Percentiles rank a stretch among this genome's conserved stretches.
These are phyloP conservation scores for Pterobdella sp. DNA, from an alignment of 2,888 invertebrate genomes.

Conservation along the genomic window DNA sequence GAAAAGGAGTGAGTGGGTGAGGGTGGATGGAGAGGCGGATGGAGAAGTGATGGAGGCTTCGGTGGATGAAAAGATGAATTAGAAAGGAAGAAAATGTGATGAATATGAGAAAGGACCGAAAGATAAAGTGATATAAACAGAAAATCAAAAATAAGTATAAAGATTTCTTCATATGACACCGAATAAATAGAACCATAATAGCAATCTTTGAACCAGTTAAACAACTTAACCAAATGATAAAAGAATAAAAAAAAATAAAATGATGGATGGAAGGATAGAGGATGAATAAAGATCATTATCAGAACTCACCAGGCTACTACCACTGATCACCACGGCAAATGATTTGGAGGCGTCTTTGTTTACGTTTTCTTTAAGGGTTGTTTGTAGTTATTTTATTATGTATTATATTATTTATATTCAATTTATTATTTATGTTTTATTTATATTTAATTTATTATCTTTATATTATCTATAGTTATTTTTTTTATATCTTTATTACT, in stretches of 20 bases:
- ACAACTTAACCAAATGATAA: not conserved
- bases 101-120: too few species aligned
- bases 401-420: too few species aligned
- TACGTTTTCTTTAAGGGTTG: too few species aligned
- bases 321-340: conserved; percentile 91
- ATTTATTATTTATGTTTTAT: too few species aligned
- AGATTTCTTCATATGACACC: too few species aligned
- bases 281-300: not conserved
- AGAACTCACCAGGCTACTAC: conserved; percentile 68
- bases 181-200: not conserved
- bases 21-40: not conserved
- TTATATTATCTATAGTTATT: too few species aligned
- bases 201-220: not conserved
- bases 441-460: too few species aligned
- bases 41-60: not conserved
- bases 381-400: too few species aligned
- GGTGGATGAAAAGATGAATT: not conserved
- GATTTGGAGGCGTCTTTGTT: too few species aligned
- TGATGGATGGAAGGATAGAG: not conserved
- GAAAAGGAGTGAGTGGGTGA: not conserved
- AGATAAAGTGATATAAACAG: not conserved
- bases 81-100: not conserved
- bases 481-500: too few species aligned
- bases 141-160: too few species aligned
- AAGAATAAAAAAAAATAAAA: not conserved